Conservation (phyloP, 2,888 invertebrate genomes). For the Ametastegia equiseti region DNA sequence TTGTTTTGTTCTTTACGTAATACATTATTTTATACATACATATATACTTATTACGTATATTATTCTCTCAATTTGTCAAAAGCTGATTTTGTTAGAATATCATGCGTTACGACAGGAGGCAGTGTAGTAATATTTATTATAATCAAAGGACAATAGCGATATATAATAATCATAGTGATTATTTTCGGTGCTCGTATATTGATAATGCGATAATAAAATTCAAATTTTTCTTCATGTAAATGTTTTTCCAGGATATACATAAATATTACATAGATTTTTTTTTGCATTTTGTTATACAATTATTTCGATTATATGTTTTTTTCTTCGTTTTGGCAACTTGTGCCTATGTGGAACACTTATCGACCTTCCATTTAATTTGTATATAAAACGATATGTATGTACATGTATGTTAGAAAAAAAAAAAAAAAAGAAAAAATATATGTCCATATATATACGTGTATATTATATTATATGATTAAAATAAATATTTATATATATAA, state of each 20-base stretch:
- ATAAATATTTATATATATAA: constrained; percentile 61
- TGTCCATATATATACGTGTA: constrained; percentile 50
- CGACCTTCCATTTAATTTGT: constrained; percentile 65
- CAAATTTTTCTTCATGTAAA: constrained; percentile 47
- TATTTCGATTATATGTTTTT: constrained; percentile 58
- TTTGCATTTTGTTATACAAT: constrained; percentile 64
- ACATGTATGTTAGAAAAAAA: constrained; percentile 57
- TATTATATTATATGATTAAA: constrained; percentile 55
- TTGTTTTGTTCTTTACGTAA: background rate
- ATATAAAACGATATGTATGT: constrained; percentile 57
- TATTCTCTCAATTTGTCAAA: background rate
- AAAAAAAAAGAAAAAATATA: background rate
- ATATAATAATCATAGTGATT: constrained; percentile 5
- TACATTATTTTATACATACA: background rate
- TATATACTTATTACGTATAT: background rate
- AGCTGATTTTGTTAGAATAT: background rate
- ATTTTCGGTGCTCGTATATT: constrained; percentile 47
- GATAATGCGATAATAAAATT: constrained; percentile 13
- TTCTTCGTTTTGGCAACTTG: constrained; percentile 72
- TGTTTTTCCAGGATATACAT: constrained; percentile 62
- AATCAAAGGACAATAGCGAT: constrained; percentile 41
- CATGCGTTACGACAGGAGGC: constrained; percentile 52
- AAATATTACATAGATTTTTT: constrained; percentile 57
- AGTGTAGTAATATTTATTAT: constrained; percentile 53
- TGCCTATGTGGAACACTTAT: constrained; percentile 76